Percentiles rank a stretch among this genome's conserved stretches.
These are phyloP conservation scores for Caenorhabditis macrosperma DNA, from an alignment of 2,888 invertebrate species.

Conservation along the genomic window DNA sequence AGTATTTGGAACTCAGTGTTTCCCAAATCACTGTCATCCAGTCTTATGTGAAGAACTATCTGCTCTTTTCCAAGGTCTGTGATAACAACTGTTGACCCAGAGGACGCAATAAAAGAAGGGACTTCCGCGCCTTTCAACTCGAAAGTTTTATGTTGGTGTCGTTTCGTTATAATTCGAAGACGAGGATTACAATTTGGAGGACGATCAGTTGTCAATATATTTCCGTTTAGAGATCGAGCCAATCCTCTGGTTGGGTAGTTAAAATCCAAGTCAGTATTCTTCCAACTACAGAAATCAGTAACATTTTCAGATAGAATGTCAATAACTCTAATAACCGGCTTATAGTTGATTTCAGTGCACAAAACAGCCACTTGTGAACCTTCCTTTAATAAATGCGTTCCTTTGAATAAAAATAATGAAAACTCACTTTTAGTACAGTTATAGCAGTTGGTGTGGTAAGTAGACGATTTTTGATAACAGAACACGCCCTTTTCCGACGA, in stretches of 20 bases:
- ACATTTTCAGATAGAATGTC: neutral
- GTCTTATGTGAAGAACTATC: slow-evolving; percentile 6
- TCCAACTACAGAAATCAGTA: slow-evolving; percentile 5
- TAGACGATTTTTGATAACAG: neutral
- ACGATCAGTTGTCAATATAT: slow-evolving; percentile 33
- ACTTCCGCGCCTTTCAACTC: neutral
- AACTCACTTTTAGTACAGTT: slow-evolving; percentile 27
- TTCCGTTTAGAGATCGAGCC: slow-evolving; percentile 25
- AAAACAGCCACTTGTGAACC: slow-evolving; percentile 53
- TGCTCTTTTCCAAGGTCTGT: slow-evolving; percentile 42
- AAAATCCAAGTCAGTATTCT: slow-evolving; percentile 9
- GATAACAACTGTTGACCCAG: slow-evolving; percentile 26
- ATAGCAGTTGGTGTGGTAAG: slow-evolving; percentile 26
- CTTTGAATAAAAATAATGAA: slow-evolving; percentile 4
- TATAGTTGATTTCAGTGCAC: neutral
- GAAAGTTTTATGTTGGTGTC: neutral
- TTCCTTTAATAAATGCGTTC: slow-evolving; percentile 21
- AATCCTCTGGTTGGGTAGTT: slow-evolving; percentile 9
- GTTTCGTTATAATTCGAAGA: slow-evolving; percentile 13
- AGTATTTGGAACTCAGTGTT: neutral
- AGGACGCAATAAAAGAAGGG: slow-evolving; percentile 40
- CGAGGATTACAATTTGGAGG: neutral
- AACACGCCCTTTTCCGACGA: neutral
- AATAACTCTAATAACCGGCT: slow-evolving; percentile 5
- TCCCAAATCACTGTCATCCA: slow-evolving; percentile 32